Evolutionary conservation across 2,113 vertebrate genomes (phyloP).

Genomic region (Malurus alboscapulatus): DNA sequence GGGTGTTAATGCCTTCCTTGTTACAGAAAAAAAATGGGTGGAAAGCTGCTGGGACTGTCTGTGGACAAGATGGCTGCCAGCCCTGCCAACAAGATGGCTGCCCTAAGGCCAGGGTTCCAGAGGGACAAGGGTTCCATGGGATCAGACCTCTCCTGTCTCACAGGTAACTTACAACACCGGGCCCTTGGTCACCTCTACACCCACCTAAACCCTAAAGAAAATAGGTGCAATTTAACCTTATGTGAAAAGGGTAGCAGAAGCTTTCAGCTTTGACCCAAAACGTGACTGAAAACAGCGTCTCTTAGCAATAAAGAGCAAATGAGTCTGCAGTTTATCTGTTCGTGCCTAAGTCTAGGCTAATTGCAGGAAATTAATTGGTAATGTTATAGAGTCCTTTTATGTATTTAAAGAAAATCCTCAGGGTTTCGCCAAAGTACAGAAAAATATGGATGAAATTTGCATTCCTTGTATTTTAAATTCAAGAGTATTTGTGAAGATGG

Average conservation of each 20-base stretch:
- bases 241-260: neutral
- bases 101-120: neutral
- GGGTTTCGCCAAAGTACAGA: neutral
- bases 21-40: neutral
- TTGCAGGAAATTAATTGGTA: neutral
- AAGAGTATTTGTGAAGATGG: neutral
- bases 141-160: neutral
- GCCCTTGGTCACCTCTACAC: neutral
- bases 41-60: neutral
- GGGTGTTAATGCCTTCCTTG: neutral
- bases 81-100: conserved; percentile 52
- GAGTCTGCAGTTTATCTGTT: neutral
- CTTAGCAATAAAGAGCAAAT: neutral
- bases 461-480: neutral
- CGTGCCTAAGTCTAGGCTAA: neutral
- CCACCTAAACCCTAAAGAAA: neutral
- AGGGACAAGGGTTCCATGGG: fast-evolving
- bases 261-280: neutral
- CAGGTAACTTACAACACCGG: neutral
- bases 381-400: neutral
- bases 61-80: conserved; percentile 60
- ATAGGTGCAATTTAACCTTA: fast-evolving
- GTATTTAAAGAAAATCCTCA: neutral
- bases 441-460: neutral
- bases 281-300: fast-evolving